phyloP scores from a whole-genome alignment of 2,888 invertebrate species.

The Cloeon dipterum region DNA sequence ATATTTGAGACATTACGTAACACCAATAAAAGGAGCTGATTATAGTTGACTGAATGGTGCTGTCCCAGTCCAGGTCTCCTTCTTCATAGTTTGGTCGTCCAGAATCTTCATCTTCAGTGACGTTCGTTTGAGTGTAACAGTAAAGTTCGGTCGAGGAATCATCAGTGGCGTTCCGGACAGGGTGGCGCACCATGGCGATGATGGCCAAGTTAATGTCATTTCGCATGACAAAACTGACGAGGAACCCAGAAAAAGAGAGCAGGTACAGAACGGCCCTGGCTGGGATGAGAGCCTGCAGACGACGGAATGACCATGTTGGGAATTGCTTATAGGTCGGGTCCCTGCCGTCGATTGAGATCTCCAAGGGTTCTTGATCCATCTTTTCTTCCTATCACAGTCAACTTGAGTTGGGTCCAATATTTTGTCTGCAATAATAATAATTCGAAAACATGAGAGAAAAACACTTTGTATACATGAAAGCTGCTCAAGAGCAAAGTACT shows the following conservation, averaged over 20 bases:
- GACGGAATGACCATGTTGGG: background rate
- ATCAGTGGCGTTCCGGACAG: conserved; percentile 8
- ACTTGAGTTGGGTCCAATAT: too few species aligned
- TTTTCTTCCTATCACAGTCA: too few species aligned
- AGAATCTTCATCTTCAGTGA: too few species aligned
- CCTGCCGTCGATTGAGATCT: too few species aligned
- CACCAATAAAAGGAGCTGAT: conserved; percentile 49
- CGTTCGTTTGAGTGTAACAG: conserved; percentile 3
- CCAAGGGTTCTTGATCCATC: too few species aligned
- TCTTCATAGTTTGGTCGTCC: too few species aligned
- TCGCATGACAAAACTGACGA: conserved; percentile 54
- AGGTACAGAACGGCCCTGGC: conserved; percentile 45
- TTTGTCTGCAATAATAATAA: too few species aligned
- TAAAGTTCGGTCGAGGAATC: background rate
- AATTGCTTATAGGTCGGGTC: background rate
- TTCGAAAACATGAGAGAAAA: too few species aligned
- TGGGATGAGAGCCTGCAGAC: conserved; percentile 19
- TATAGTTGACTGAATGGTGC: conserved; percentile 35
- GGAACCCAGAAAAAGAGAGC: conserved; percentile 45
- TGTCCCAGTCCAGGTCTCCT: conserved; percentile 39
- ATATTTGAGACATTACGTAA: conserved; percentile 42
- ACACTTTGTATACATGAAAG: too few species aligned
- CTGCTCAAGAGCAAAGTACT: too few species aligned
- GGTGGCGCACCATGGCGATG: conserved; percentile 35
- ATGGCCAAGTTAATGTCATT: conserved; percentile 48